Percentiles rank a stretch among this genome's conserved stretches.
These are phyloP conservation scores for Drosophila nigritarsus DNA, from an alignment of 2,888 invertebrate genomes.

Conservation along the genomic window DNA sequence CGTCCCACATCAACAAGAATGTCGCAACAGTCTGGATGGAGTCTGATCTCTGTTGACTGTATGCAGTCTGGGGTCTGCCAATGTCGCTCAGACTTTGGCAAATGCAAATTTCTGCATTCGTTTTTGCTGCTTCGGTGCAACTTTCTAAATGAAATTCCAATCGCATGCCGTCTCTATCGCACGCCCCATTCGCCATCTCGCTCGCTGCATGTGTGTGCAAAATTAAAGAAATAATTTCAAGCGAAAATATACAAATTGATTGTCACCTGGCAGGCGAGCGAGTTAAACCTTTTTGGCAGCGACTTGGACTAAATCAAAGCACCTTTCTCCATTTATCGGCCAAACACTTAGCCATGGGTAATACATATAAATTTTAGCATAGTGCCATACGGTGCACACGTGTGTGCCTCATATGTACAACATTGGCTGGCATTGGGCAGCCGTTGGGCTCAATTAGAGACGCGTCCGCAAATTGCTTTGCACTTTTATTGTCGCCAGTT, in stretches of 20 bases:
- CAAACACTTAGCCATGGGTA: slow-evolving; percentile 33
- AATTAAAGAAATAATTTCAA: slow-evolving; percentile 83
- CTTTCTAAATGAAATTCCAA: slow-evolving; percentile 79
- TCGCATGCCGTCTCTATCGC: slow-evolving; percentile 40
- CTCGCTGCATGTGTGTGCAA: slow-evolving; percentile 64
- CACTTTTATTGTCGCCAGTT: slow-evolving; percentile 79
- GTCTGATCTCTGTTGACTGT: slow-evolving; percentile 32
- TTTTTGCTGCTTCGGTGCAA: slow-evolving; percentile 49
- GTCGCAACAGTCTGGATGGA: slow-evolving; percentile 58
- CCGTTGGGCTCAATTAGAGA: slow-evolving; percentile 70
- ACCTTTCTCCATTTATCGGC: slow-evolving; percentile 67
- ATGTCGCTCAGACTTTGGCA: slow-evolving; percentile 71
- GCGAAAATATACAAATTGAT: slow-evolving; percentile 82
- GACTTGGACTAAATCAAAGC: slow-evolving; percentile 65
- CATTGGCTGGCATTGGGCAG: slow-evolving; percentile 19
- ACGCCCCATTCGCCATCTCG: slow-evolving; percentile 13
- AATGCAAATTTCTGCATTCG: slow-evolving; percentile 72
- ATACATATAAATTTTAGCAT: slow-evolving; percentile 46
- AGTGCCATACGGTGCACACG: slow-evolving; percentile 24
- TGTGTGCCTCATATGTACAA: slow-evolving; percentile 29
- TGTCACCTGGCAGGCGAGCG: slow-evolving; percentile 78
- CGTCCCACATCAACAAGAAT: slow-evolving; percentile 66
- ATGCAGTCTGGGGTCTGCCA: slow-evolving; percentile 29
- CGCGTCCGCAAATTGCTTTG: slow-evolving; percentile 75
- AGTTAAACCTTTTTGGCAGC: slow-evolving; percentile 28